Evolutionary conservation across 2,888 invertebrate genomes (phyloP).

Genomic region (Lagria hirta): DNA sequence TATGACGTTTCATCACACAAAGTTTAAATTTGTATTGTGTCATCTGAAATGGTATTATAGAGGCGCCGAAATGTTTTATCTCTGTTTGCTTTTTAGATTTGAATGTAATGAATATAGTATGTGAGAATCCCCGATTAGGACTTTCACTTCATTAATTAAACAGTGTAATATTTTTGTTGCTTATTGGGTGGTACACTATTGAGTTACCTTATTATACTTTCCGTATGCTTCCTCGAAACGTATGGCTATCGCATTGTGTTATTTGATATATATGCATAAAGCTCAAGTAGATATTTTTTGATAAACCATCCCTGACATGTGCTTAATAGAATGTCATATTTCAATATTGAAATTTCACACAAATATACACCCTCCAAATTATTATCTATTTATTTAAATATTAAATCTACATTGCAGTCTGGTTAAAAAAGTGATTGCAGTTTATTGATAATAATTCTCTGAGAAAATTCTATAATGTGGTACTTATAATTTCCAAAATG

Average conservation of each 20-base stretch:
- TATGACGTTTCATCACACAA: no score
- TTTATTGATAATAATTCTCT: no score
- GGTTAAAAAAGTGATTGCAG: conserved; percentile 1
- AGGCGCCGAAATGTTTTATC: no score
- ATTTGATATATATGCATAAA: conserved; percentile 8
- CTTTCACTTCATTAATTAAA: conserved; percentile 8
- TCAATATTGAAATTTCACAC: conserved; percentile 10
- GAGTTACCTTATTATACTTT: conserved; percentile 12
- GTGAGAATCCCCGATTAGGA: no score
- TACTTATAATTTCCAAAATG: conserved; percentile 1
- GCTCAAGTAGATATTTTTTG: background rate
- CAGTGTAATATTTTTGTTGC: conserved; percentile 7
- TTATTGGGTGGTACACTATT: no score
- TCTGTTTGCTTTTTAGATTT: no score
- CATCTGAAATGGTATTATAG: no score
- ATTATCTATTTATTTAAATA: conserved; percentile 10
- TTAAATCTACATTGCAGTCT: background rate
- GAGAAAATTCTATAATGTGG: conserved; percentile 8
- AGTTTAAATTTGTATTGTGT: no score
- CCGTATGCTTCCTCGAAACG: conserved; percentile 19
- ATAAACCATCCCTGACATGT: background rate
- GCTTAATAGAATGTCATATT: no score
- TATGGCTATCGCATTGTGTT: conserved; percentile 11
- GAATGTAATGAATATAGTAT: no score
- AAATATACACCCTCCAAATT: conserved; percentile 3